Conservation (phyloP, 1,140 invertebrate species). For the Cherax quadricarinatus region DNA sequence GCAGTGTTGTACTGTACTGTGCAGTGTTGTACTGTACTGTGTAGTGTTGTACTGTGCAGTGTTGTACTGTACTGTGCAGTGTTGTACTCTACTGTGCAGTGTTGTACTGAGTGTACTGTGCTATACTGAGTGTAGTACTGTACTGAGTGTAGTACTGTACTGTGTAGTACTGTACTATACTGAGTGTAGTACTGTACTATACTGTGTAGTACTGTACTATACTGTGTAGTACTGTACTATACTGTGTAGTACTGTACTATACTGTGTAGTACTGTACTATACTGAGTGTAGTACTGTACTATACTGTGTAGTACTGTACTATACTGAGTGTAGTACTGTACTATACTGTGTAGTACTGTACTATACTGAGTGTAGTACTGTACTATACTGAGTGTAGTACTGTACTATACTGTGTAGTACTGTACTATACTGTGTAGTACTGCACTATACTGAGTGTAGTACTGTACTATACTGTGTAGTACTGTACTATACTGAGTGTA, state of each 20-base stretch:
- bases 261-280: constrained; percentile 72
- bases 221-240: too few species aligned
- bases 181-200: constrained; percentile 50
- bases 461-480: neutral
- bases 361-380: constrained; percentile 1
- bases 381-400: constrained; percentile 32
- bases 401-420: constrained; percentile 65
- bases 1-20: too few species aligned
- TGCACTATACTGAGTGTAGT: neutral
- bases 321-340: constrained; percentile 70
- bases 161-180: constrained; percentile 62
- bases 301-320: constrained; percentile 70
- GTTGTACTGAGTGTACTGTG: constrained; percentile 68
- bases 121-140: constrained; percentile 53
- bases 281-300: constrained; percentile 58
- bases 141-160: constrained; percentile 67
- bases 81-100: constrained; percentile 65
- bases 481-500: neutral
- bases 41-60: too few species aligned
- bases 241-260: constrained; percentile 62
- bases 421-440: neutral
- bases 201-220: neutral
- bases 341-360: constrained; percentile 51
- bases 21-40: too few species aligned
- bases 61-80: neutral